phyloP scores from a whole-genome alignment of 2,888 invertebrate genomes.

The Crepidodera aurea region DNA sequence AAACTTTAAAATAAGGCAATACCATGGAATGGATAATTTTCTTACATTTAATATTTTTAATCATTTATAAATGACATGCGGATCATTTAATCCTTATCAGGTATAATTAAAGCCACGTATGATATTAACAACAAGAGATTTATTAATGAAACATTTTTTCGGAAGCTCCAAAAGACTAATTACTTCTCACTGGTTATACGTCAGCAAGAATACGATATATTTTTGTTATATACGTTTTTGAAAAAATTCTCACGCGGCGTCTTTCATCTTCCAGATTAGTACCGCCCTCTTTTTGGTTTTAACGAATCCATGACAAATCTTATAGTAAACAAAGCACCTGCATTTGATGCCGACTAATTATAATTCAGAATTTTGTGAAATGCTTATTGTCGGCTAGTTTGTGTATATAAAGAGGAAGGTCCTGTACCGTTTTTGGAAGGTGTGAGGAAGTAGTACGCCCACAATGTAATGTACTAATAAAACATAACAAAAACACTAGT shows the following conservation, averaged over 20 bases:
- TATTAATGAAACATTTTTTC: too few species aligned
- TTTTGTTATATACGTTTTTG: conserved; percentile 20
- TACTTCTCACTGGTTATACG: conserved; percentile 6
- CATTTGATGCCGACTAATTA: conserved; percentile 21
- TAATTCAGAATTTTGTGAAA: conserved; percentile 11
- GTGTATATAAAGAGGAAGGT: background rate
- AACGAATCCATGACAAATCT: conserved; percentile 25
- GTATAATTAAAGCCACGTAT: too few species aligned
- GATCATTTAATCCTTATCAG: too few species aligned
- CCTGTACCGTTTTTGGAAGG: conserved; percentile 12
- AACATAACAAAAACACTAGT: too few species aligned
- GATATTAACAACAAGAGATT: too few species aligned
- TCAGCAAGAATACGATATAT: conserved; percentile 18
- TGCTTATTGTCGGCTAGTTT: conserved; percentile 23
- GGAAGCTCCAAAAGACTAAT: conserved; percentile 24
- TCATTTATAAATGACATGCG: too few species aligned
- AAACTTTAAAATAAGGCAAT: too few species aligned
- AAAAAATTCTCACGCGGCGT: conserved; percentile 25
- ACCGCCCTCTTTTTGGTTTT: conserved; percentile 27
- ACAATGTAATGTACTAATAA: background rate
- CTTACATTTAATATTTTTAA: too few species aligned
- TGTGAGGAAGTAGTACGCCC: conserved; percentile 20
- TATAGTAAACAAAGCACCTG: conserved; percentile 28
- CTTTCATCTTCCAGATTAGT: conserved; percentile 16
- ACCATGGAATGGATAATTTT: too few species aligned